These are phyloP conservation scores for Eonycteris spelaea DNA, from an alignment of 2,113 vertebrate species.

Conservation along the genomic window DNA sequence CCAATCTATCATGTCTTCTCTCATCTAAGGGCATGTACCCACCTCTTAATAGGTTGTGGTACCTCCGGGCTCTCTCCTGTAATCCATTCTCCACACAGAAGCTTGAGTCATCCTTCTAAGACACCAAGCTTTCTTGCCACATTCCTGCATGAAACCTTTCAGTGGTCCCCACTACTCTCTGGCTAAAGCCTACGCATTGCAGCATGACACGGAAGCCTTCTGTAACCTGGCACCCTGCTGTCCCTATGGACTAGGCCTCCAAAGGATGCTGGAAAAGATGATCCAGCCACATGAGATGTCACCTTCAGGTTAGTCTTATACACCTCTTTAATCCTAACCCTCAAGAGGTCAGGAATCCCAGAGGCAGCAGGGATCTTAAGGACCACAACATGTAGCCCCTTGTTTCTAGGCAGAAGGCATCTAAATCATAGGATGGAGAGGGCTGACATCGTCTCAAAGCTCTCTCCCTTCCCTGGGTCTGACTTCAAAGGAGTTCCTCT, in stretches of 20 bases:
- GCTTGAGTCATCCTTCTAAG: not conserved
- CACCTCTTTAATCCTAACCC: not conserved
- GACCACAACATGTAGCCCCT: not conserved
- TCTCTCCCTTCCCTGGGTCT: not conserved
- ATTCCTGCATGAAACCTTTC: not conserved
- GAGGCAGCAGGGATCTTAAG: not conserved
- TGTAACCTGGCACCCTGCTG: not conserved
- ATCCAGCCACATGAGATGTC: not conserved
- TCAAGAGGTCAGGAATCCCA: not conserved
- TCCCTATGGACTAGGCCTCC: not conserved
- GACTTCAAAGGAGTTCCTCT: slow-evolving; percentile 12
- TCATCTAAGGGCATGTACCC: not conserved
- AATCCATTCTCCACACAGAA: not conserved
- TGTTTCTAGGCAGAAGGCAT: not conserved
- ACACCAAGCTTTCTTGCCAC: not conserved
- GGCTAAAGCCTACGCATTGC: not conserved
- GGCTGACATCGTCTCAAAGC: not conserved
- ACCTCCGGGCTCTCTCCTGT: not conserved
- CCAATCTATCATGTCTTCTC: not conserved
- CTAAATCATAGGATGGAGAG: not conserved
- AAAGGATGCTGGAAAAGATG: not conserved
- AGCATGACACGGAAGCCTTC: not conserved
- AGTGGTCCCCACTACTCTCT: not conserved
- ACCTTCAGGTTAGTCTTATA: not conserved
- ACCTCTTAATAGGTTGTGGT: not conserved